Conservation (phyloP, 2,113 vertebrate genomes). For the Lepus americanus region DNA sequence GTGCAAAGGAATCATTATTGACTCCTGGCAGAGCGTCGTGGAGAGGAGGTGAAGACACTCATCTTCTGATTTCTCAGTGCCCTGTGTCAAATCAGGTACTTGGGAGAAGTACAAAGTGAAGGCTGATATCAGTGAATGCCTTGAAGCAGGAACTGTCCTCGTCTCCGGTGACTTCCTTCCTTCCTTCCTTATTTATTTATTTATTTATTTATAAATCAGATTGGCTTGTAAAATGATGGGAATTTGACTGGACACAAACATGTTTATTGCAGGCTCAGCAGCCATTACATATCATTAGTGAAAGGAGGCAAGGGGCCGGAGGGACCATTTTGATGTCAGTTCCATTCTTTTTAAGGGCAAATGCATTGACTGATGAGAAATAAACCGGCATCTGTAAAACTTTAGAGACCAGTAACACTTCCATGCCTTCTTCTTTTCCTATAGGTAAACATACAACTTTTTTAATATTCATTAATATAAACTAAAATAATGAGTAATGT, state of each 20-base stretch:
- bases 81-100: constrained; percentile 92
- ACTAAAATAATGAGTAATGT: background rate
- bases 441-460: background rate
- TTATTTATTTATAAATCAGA: constrained; percentile 60
- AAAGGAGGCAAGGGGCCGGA: constrained; percentile 78
- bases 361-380: constrained; percentile 74
- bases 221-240: constrained; percentile 83
- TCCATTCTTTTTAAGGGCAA: constrained; percentile 81
- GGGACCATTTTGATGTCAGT: constrained; percentile 82
- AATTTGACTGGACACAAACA: constrained; percentile 85
- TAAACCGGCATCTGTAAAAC: constrained; percentile 57
- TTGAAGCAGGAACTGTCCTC: constrained; percentile 89
- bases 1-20: constrained; percentile 90
- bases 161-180: constrained; percentile 84
- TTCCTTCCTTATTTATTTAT: constrained; percentile 68
- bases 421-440: constrained; percentile 58
- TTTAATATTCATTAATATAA: constrained; percentile 57
- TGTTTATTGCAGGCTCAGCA: constrained; percentile 84
- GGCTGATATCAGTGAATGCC: constrained; percentile 91
- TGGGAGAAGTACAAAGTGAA: constrained; percentile 91
- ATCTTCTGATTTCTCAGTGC: constrained; percentile 84
- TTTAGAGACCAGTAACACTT: constrained; percentile 73
- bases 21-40: constrained; percentile 87
- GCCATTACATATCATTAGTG: constrained; percentile 86
- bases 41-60: constrained; percentile 81